Evolutionary conservation across 2,797 vertebrate genomes (phyloP), one percentile per base, ranked within the genome.

Genomic region (Crypturellus tataupa): DNA sequence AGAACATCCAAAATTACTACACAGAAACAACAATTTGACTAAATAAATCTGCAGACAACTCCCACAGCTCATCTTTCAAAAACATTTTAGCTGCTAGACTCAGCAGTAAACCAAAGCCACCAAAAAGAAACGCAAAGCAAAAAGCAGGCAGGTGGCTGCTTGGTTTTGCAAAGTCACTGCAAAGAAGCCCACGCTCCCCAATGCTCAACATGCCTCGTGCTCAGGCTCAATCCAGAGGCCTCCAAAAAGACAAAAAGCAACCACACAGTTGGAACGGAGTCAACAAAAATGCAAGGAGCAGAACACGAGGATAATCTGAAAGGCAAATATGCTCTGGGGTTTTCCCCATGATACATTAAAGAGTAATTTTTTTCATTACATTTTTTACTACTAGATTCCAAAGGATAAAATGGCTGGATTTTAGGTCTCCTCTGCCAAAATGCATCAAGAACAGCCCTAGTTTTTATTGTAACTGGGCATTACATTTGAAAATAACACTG

Each of bases 231-330:
- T 31, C n/a, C 39, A 16, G 55, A 25, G 47, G 31, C 60, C 62
- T 89, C 77, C 62, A 56, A 47, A 85, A 75, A 85, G 33, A 13
- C 33, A 90, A 83, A 83, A 90, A 14, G 7, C 81, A 85, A 75
- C 47, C 37, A 42, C 33, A 17, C 1, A 80, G 60, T 37, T 89
- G 42, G 56, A 91, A 70, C 51, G 5, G 9, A 90, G 80, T 39
- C 47, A 76, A 69, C 78, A 73, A 85, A 91, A 68, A 62, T 4
- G 55, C 35, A 67, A 37, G 3, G 7, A 69, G 24, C 10, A 68
- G 44, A 88, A 84, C 3, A 49, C 2, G 44, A 84, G 78, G 70
- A 90, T 77, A 77, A 86, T 71, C 84, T 87, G 83, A 95, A 91
- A 95, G 71, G 67, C 85, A 91, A 91, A 88, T 47, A 63, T 1